phyloP scores from a whole-genome alignment of 2,113 vertebrate genomes.

The Hippocampus abdominalis region DNA sequence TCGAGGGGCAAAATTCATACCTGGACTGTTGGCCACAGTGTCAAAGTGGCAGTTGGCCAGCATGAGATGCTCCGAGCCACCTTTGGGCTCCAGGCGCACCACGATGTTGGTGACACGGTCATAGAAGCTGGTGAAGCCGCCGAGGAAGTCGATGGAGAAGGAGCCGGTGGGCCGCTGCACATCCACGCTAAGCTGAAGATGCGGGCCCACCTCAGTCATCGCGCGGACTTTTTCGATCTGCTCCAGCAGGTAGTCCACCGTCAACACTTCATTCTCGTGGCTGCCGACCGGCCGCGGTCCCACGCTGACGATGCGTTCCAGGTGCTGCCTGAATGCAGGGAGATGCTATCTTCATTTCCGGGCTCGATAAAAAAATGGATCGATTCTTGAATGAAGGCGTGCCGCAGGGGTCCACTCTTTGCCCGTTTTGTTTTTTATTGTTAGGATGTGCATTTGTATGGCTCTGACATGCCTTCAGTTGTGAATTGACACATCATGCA shows the following conservation, averaged over 20 bases:
- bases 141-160: conserved; percentile 95
- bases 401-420: background rate
- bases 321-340: conserved; percentile 76
- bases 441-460: background rate
- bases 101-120: conserved; percentile 90
- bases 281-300: conserved; percentile 91
- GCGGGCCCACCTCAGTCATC: conserved; percentile 66
- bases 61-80: conserved; percentile 83
- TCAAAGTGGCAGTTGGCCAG: conserved; percentile 98
- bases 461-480: background rate
- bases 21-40: conserved; percentile 89
- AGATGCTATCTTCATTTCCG: background rate
- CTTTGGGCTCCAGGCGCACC: conserved; percentile 85
- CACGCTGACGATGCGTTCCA: conserved; percentile 88
- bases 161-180: conserved; percentile 89
- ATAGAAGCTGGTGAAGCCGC: conserved; percentile 96
- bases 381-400: background rate
- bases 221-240: conserved; percentile 80
- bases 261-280: conserved; percentile 86
- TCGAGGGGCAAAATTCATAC: conserved; percentile 57
- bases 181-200: conserved; percentile 78
- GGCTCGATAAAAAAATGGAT: background rate
- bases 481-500: background rate
- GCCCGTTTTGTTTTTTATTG: background rate
- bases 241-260: conserved; percentile 86